A percentile compares a stretch with the other conserved stretches of the same genome.
Conservation (phyloP, 2,888 invertebrate species). For the Imbricaverruca yamaguchii region DNA sequence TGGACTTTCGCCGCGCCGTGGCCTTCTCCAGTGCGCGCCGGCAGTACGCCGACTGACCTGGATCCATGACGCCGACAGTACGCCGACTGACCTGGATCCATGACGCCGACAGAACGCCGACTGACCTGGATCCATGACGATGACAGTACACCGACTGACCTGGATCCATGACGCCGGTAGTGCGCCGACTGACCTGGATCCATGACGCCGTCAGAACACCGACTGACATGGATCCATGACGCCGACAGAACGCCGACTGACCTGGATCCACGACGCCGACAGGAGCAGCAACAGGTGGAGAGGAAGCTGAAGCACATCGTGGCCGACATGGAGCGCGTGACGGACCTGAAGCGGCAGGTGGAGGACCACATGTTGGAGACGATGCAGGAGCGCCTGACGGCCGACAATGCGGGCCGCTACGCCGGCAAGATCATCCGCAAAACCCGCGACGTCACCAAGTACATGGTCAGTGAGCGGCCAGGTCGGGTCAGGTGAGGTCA, state of each 20-base stretch:
- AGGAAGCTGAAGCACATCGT: conserved; percentile 41
- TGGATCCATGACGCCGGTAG: neutral
- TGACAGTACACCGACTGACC: neutral
- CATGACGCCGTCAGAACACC: neutral
- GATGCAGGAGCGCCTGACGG: conserved; percentile 59
- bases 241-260: no score
- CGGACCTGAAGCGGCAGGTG: conserved; percentile 49
- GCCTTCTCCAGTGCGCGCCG: no score
- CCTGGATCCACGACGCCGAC: neutral
- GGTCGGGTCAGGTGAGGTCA: no score
- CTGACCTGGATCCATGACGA: no score
- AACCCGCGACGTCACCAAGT: conserved; percentile 45
- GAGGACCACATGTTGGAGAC: conserved; percentile 58
- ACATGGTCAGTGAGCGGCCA: conserved; percentile 41
- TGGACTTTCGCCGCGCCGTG: no score
- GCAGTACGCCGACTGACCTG: no score
- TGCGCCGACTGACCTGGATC: no score
- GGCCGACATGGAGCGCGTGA: conserved; percentile 46
- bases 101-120: neutral
- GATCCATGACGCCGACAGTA: neutral
- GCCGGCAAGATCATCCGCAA: conserved; percentile 43
- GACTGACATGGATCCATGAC: no score
- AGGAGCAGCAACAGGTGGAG: neutral
- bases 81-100: no score
- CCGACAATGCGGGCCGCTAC: conserved; percentile 56